These are phyloP conservation scores for Eupithecia subumbrata DNA, from an alignment of 2,888 invertebrate genomes.

Conservation along the genomic window DNA sequence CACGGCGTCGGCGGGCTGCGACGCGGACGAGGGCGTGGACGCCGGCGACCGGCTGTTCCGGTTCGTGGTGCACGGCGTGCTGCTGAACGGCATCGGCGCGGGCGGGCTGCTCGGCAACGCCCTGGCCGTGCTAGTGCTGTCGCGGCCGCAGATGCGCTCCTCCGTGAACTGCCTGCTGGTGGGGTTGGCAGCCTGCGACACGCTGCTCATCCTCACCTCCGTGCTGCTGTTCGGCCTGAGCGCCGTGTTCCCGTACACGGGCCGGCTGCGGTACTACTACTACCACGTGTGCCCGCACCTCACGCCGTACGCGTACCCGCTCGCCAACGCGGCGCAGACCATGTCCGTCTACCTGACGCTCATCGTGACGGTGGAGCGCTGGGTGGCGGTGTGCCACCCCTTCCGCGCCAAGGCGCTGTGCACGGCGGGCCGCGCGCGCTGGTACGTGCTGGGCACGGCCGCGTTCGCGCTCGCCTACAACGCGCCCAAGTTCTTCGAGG, in stretches of 20 bases:
- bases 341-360: slow-evolving; percentile 96
- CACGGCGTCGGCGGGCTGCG: slow-evolving; percentile 57
- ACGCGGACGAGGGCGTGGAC: slow-evolving; percentile 69
- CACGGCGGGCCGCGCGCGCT: slow-evolving; percentile 92
- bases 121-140: slow-evolving; percentile 94
- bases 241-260: slow-evolving; percentile 93
- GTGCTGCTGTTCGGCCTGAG: slow-evolving; percentile 94
- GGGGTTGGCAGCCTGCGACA: slow-evolving; percentile 97
- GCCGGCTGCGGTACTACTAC: slow-evolving; percentile 89
- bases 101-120: slow-evolving; percentile 95
- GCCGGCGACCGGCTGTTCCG: slow-evolving; percentile 86
- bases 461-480: slow-evolving; percentile 94
- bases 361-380: slow-evolving; percentile 96
- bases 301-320: slow-evolving; percentile 91
- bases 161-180: slow-evolving; percentile 97
- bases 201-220: slow-evolving; percentile 93
- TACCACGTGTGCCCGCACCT: slow-evolving; percentile 92
- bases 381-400: slow-evolving; percentile 97
- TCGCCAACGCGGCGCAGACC: slow-evolving; percentile 95
- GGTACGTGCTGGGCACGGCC: slow-evolving; percentile 93
- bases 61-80: slow-evolving; percentile 92
- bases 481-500: slow-evolving; percentile 91
- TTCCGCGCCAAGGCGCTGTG: slow-evolving; percentile 94
- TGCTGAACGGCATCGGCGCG: slow-evolving; percentile 91
- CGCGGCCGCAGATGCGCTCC: slow-evolving; percentile 97